Conservation (phyloP, 2,888 invertebrate genomes). For the Erynnis tages region DNA sequence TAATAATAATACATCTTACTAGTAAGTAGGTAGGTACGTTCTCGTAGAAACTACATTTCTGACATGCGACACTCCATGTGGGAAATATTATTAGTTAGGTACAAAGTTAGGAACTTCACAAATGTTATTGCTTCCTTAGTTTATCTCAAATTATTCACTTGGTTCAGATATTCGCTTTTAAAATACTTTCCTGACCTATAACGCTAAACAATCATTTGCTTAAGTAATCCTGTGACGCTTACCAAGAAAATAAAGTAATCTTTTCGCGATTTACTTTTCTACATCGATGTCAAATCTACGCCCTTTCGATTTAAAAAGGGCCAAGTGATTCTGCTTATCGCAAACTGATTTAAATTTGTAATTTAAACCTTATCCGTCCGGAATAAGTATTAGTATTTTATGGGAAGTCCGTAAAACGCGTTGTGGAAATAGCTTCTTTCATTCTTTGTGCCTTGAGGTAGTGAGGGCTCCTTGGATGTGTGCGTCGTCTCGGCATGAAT, state of each 20-base stretch:
- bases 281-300: constrained; percentile 32
- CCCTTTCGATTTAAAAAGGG: constrained; percentile 30
- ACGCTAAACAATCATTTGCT: background rate
- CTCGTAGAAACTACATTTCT: no score
- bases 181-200: background rate
- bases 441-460: constrained; percentile 43
- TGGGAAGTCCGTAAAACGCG: constrained; percentile 41
- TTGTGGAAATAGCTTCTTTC: constrained; percentile 51
- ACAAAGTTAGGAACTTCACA: no score
- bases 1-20: no score
- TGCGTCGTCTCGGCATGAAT: constrained; percentile 37
- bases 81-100: no score
- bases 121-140: no score
- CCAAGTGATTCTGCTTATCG: constrained; percentile 15
- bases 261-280: constrained; percentile 22
- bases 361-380: constrained; percentile 28
- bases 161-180: no score
- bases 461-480: constrained; percentile 37
- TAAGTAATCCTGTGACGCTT: constrained; percentile 2
- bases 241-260: constrained; percentile 13
- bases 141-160: no score
- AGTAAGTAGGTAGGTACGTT: no score
- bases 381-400: constrained; percentile 38
- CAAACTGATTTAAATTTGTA: constrained; percentile 6
- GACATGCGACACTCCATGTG: no score